Evolutionary conservation across 2,113 vertebrate species (phyloP).

Genomic region (Ameiurus melas): DNA sequence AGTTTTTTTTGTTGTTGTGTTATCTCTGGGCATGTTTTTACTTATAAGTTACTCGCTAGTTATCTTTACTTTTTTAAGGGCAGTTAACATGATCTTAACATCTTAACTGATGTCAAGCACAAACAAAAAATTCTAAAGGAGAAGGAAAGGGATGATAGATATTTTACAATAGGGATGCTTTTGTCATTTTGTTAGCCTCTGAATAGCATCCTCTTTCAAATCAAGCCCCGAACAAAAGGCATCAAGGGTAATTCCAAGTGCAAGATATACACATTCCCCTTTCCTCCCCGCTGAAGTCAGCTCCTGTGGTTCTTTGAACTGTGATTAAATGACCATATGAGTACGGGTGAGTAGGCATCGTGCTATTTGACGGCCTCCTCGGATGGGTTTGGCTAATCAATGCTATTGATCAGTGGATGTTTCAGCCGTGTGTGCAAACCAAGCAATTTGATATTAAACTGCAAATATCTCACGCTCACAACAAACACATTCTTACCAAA

Average conservation of each 20-base stretch:
- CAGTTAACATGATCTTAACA: neutral
- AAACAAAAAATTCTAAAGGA: neutral
- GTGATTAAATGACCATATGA: conserved; percentile 32
- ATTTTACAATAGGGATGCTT: neutral
- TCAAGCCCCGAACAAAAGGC: neutral
- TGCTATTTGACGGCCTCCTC: conserved; percentile 42
- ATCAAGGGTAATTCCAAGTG: neutral
- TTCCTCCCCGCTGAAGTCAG: conserved; percentile 15
- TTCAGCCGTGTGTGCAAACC: conserved; percentile 36
- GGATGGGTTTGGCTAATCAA: conserved; percentile 46
- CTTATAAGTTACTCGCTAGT: neutral
- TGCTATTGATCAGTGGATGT: conserved; percentile 47
- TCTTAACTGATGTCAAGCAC: neutral
- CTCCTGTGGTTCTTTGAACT: neutral
- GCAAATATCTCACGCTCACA: conserved; percentile 34
- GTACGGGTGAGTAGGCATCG: conserved; percentile 4
- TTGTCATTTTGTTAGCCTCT: neutral
- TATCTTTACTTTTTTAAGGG: neutral
- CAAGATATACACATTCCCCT: neutral
- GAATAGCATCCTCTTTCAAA: neutral
- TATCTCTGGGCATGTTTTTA: neutral
- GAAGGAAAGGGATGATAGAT: neutral
- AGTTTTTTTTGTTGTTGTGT: too few relatives aligned
- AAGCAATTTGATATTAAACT: neutral
- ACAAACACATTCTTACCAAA: conserved; percentile 32